Conservation (phyloP, 2,888 invertebrate species). For the Zootermopsis nevadensis region DNA sequence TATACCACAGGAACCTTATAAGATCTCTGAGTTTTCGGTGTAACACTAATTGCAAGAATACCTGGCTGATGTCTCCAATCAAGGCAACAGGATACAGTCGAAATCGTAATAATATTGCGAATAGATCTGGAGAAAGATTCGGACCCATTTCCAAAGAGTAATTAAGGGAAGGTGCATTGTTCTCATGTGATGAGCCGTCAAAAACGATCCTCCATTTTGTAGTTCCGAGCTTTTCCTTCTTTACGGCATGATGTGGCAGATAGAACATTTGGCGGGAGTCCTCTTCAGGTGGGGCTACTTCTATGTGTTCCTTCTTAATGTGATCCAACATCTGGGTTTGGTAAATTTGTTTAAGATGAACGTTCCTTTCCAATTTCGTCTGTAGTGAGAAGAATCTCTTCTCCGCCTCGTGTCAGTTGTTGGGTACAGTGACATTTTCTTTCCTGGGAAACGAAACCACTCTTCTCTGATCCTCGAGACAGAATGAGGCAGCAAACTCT, state of each 20-base stretch:
- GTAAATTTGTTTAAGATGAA: not conserved
- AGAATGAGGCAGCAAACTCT: too few species aligned
- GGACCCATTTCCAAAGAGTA: constrained; percentile 23
- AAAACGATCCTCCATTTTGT: constrained; percentile 17
- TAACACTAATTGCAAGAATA: constrained; percentile 8
- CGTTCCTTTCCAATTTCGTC: not conserved
- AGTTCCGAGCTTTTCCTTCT: not conserved
- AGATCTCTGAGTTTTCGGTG: constrained; percentile 6
- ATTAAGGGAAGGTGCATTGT: too few species aligned
- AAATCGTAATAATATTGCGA: constrained; percentile 1
- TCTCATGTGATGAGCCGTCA: constrained; percentile 4
- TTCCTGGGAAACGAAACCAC: too few species aligned
- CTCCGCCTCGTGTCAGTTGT: too few species aligned
- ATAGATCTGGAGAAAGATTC: constrained; percentile 8
- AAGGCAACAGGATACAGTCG: constrained; percentile 3
- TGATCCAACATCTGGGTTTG: not conserved
- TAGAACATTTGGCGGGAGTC: not conserved
- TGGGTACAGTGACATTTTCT: too few species aligned
- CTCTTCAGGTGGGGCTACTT: too few species aligned
- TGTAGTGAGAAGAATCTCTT: not conserved
- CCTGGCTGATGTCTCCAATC: not conserved
- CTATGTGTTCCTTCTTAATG: not conserved
- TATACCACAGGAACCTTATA: constrained; percentile 25
- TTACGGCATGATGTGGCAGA: constrained; percentile 20
- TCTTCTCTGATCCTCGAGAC: too few species aligned